Conservation (phyloP, 1,140 invertebrate species). For the Papilio aristodemus region DNA sequence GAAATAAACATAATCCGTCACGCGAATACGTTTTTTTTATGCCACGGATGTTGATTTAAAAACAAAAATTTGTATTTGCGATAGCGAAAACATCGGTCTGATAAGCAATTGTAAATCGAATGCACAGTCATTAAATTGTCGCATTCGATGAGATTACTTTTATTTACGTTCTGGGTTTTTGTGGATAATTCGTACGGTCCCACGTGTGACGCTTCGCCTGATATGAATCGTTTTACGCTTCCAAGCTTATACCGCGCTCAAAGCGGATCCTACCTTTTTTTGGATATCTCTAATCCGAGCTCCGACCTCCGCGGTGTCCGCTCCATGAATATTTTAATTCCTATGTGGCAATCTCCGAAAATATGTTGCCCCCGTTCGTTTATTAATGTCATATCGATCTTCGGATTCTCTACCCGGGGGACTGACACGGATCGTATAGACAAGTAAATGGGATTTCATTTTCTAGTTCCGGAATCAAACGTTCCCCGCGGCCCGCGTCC, state of each 20-base stretch:
- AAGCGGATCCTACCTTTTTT: conserved; percentile 60
- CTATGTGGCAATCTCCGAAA: conserved; percentile 59
- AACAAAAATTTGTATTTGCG: conserved; percentile 47
- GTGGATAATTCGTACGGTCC: conserved; percentile 28
- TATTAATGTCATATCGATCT: conserved; percentile 72
- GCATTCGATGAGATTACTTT: conserved; percentile 38
- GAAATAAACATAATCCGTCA: conserved; percentile 70
- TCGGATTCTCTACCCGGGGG: conserved; percentile 46
- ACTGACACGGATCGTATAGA: conserved; percentile 46
- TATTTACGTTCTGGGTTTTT: conserved; percentile 15
- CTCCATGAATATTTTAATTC: conserved; percentile 76
- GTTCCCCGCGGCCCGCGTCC: conserved; percentile 57
- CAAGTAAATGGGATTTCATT: conserved; percentile 73
- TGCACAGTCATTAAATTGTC: conserved; percentile 49
- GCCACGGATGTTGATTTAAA: conserved; percentile 46
- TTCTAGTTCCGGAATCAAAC: conserved; percentile 76
- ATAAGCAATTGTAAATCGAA: conserved; percentile 47
- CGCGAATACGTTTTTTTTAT: conserved; percentile 42
- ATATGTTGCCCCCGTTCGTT: conserved; percentile 61
- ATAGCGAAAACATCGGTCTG: conserved; percentile 42
- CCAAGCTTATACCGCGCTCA: conserved; percentile 46
- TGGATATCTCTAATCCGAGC: conserved; percentile 62
- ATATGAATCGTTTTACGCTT: conserved; percentile 56
- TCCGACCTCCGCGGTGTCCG: conserved; percentile 55
- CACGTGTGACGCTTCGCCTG: conserved; percentile 35